These are phyloP conservation scores for Steinernema khuongi DNA, from an alignment of 1,140 invertebrate genomes.

Conservation along the genomic window DNA sequence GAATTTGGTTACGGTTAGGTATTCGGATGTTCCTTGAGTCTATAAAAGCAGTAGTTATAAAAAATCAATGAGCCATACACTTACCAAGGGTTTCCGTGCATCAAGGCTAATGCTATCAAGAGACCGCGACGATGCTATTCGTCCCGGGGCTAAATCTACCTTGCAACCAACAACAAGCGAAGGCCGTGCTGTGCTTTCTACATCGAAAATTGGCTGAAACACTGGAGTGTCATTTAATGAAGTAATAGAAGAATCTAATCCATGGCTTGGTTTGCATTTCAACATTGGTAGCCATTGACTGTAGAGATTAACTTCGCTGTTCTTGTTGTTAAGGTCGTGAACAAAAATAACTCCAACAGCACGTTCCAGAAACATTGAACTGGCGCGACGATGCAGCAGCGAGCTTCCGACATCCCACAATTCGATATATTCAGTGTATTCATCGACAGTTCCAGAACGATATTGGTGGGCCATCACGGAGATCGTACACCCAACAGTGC, in stretches of 20 bases:
- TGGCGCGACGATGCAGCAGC: slow-evolving; percentile 79
- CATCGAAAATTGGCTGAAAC: neutral
- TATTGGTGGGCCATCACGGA: slow-evolving; percentile 88
- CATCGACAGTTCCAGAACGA: slow-evolving; percentile 80
- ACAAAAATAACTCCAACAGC: slow-evolving; percentile 89
- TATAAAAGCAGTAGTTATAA: slow-evolving; percentile 23
- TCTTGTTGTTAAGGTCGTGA: slow-evolving; percentile 89
- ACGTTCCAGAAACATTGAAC: slow-evolving; percentile 83
- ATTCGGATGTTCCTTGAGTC: neutral
- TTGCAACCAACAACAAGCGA: neutral
- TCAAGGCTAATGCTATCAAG: neutral
- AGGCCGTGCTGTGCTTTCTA: neutral
- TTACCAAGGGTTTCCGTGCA: neutral
- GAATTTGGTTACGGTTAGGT: neutral
- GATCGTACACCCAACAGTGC: slow-evolving; percentile 84
- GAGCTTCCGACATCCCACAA: slow-evolving; percentile 93
- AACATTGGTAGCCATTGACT: neutral
- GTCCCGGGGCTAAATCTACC: neutral
- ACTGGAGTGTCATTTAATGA: neutral
- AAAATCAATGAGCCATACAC: neutral
- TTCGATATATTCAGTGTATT: slow-evolving; percentile 86
- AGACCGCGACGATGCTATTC: neutral
- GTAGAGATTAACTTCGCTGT: slow-evolving; percentile 69
- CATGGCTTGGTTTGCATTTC: neutral
- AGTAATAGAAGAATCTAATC: neutral